A percentile compares a stretch with the other conserved stretches of the same genome.
Evolutionary conservation across 2,888 invertebrate species (phyloP).

Genomic region (Leptinotarsa peninsularis): DNA sequence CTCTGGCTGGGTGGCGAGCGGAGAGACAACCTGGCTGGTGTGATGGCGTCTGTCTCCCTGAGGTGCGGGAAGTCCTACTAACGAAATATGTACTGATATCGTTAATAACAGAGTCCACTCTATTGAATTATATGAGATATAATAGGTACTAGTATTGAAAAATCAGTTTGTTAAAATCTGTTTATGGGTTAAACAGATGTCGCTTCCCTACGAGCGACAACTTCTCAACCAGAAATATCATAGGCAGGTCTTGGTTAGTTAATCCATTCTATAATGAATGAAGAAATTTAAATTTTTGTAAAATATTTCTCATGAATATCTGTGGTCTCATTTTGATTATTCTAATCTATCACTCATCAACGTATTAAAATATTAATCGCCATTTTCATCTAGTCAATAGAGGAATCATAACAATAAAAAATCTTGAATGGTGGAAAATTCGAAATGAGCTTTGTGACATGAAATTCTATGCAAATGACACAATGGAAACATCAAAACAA

Average conservation of each 20-base stretch:
- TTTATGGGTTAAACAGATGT: background rate
- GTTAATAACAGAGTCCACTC: too few species aligned
- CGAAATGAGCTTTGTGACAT: background rate
- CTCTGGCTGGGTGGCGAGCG: too few species aligned
- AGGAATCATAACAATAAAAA: background rate
- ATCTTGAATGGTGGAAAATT: background rate
- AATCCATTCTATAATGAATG: too few species aligned
- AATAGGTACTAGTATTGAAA: too few species aligned
- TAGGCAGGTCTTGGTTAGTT: too few species aligned
- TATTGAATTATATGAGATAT: too few species aligned
- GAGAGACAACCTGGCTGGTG: too few species aligned
- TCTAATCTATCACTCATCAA: background rate
- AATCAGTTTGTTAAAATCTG: too few species aligned
- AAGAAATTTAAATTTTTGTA: too few species aligned
- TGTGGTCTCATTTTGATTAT: background rate
- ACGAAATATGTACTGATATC: too few species aligned
- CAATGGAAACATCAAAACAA: constrained; percentile 9
- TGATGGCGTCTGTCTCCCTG: too few species aligned
- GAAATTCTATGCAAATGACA: background rate
- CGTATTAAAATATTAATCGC: background rate
- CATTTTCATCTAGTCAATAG: background rate
- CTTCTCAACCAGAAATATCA: background rate
- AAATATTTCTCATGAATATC: background rate
- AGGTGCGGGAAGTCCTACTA: too few species aligned
- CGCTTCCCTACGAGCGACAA: background rate